These are phyloP conservation scores for Protomyctophum bolini DNA, from an alignment of 2,113 vertebrate species.

Conservation along the genomic window DNA sequence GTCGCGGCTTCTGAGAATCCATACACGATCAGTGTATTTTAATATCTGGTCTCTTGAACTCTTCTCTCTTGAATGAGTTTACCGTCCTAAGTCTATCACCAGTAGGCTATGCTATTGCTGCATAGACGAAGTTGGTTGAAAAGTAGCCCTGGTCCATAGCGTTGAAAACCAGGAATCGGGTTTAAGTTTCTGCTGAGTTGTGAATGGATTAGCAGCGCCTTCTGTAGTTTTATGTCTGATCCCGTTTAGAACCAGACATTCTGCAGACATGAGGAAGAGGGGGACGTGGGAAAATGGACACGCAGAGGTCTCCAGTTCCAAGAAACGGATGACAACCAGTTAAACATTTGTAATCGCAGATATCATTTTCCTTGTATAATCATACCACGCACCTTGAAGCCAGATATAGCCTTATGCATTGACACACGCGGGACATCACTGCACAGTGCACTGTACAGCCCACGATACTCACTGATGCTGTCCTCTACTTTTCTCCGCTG, in stretches of 20 bases:
- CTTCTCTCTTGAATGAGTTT: too few species aligned
- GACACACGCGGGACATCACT: constrained; percentile 13
- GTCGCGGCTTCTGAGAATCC: background rate
- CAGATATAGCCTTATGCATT: constrained; percentile 56
- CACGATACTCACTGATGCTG: background rate
- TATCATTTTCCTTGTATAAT: constrained; percentile 66
- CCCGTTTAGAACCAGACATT: background rate
- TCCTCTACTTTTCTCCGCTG: background rate
- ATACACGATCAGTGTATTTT: background rate
- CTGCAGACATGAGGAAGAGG: constrained; percentile 9
- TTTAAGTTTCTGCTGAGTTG: background rate
- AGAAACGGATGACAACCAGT: constrained; percentile 49
- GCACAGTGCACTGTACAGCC: constrained; percentile 23
- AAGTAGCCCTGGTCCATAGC: background rate
- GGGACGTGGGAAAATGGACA: constrained; percentile 25
- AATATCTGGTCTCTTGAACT: too few species aligned
- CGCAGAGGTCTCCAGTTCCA: constrained; percentile 39
- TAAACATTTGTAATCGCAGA: constrained; percentile 56
- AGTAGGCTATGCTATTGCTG: too few species aligned
- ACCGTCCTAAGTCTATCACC: too few species aligned
- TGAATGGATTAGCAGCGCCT: constrained; percentile 3
- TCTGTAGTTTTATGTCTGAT: background rate
- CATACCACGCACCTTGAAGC: constrained; percentile 63
- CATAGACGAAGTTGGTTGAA: background rate
- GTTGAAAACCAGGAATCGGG: background rate